These are phyloP conservation scores for Oppia nitens DNA, from an alignment of 1,140 invertebrate genomes.

Conservation along the genomic window DNA sequence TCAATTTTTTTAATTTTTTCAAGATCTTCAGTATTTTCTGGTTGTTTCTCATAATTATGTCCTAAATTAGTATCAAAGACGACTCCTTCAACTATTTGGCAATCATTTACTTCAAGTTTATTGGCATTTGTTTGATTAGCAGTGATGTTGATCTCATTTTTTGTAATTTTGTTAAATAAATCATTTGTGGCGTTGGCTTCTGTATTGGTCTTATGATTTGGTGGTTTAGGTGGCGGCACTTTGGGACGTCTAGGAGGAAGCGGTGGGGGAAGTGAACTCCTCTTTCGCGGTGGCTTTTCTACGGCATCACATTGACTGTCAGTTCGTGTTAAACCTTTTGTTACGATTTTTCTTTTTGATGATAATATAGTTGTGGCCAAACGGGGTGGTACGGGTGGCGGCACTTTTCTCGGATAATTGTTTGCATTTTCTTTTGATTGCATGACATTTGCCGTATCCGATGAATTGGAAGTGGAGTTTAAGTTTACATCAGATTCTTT, in stretches of 20 bases:
- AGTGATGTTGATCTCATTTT: no score
- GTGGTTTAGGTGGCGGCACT: constrained; percentile 9
- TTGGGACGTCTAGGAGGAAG: constrained; percentile 17
- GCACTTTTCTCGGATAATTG: constrained; percentile 14
- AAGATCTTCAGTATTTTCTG: background rate
- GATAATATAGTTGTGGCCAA: constrained; percentile 14
- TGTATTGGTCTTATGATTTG: background rate
- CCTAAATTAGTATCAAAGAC: background rate
- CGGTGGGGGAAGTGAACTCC: constrained; percentile 16
- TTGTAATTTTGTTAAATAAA: no score
- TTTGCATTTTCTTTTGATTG: constrained; percentile 15
- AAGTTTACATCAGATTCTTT: background rate
- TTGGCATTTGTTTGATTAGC: no score
- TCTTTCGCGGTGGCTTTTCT: constrained; percentile 2
- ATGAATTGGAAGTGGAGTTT: background rate
- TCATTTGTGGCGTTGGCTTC: background rate
- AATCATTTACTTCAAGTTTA: no score
- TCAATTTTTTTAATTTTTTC: no score
- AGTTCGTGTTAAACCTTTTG: background rate
- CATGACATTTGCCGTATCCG: background rate
- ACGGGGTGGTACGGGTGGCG: constrained; percentile 21
- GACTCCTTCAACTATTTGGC: no score
- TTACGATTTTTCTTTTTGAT: constrained; percentile 1
- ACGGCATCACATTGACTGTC: background rate
- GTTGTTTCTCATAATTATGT: background rate